Evolutionary conservation across 2,888 invertebrate species (phyloP).

Genomic region (Arctia plantaginis): DNA sequence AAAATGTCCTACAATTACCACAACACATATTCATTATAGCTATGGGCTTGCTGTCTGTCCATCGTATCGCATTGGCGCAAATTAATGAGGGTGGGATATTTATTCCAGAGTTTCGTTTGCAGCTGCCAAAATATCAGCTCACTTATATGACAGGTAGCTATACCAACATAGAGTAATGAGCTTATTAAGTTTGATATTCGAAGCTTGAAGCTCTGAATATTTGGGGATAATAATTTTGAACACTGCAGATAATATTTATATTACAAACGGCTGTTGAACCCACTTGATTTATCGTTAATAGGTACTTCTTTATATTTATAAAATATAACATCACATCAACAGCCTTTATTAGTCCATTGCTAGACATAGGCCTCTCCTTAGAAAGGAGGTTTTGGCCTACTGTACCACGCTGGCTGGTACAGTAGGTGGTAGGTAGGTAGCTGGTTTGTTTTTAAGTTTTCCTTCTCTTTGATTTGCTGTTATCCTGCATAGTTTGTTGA

Average conservation of each 20-base stretch:
- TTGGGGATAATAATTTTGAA: neutral
- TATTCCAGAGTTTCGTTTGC: constrained; percentile 78
- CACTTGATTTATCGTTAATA: neutral
- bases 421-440: too few species aligned
- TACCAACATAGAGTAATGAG: constrained; percentile 71
- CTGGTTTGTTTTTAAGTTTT: too few species aligned
- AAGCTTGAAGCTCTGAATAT: constrained; percentile 10
- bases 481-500: too few species aligned
- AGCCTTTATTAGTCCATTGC: too few species aligned
- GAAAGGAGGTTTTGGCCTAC: too few species aligned
- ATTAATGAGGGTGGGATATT: constrained; percentile 85
- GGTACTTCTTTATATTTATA: neutral
- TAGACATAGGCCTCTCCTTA: too few species aligned
- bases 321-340: too few species aligned
- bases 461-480: too few species aligned
- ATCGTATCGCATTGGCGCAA: constrained; percentile 82
- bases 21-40: constrained; percentile 52
- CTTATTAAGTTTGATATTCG: constrained; percentile 65
- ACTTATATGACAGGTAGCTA: constrained; percentile 51
- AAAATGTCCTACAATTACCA: constrained; percentile 27
- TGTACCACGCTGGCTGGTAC: too few species aligned
- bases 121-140: constrained; percentile 73
- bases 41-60: constrained; percentile 71
- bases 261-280: neutral
- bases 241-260: neutral